These are phyloP conservation scores for Homarus gammarus DNA, from an alignment of 2,888 invertebrate species.

Conservation along the genomic window DNA sequence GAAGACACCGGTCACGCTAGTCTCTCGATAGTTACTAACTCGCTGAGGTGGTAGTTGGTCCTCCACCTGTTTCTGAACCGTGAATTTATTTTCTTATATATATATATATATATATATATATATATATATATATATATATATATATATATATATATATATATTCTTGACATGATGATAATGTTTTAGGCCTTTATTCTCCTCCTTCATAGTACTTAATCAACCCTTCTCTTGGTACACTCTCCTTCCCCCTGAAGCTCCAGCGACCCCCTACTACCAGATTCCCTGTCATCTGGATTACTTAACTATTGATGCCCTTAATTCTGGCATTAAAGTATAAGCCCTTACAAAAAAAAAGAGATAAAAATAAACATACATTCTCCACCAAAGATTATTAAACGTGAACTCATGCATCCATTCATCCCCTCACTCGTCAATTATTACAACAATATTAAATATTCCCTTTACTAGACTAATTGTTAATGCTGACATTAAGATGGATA, in stretches of 20 bases:
- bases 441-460: slow-evolving; percentile 23
- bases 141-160: no score
- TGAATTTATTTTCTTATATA: neutral
- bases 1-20: no score
- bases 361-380: neutral
- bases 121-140: no score
- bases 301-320: neutral
- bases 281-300: neutral
- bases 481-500: slow-evolving; percentile 48
- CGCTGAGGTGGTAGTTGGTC: no score
- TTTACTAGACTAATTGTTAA: slow-evolving; percentile 39
- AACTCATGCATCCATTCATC: slow-evolving; percentile 20
- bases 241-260: neutral
- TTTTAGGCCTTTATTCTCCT: neutral
- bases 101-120: no score
- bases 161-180: neutral
- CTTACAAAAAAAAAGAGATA: neutral
- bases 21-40: no score
- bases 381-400: neutral
- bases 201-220: neutral
- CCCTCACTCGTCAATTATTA: slow-evolving; percentile 28
- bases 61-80: neutral
- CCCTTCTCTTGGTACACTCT: neutral
- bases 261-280: neutral
- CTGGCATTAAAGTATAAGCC: neutral